Percentiles rank a stretch among this genome's conserved stretches.
phyloP scores from a whole-genome alignment of 1,140 invertebrate species.

The Anastatus disparis region DNA sequence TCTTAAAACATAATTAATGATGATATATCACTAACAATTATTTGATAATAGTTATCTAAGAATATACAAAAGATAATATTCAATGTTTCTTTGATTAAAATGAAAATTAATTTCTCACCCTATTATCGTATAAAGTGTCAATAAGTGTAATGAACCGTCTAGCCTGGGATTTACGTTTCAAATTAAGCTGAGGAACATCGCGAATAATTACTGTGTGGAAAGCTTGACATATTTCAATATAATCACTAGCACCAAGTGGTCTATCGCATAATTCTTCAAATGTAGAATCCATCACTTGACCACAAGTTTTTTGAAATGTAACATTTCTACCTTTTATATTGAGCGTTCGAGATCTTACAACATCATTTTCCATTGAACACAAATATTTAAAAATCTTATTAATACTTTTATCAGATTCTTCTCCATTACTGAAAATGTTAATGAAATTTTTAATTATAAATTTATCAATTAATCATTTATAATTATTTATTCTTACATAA shows the following conservation, averaged over 20 bases:
- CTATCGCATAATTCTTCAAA: constrained; percentile 93
- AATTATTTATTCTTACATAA: constrained; percentile 72
- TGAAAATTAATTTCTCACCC: constrained; percentile 68
- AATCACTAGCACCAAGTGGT: constrained; percentile 93
- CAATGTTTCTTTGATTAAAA: neutral
- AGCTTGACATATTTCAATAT: constrained; percentile 88
- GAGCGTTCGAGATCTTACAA: constrained; percentile 83
- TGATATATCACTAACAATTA: neutral
- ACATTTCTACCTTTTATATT: constrained; percentile 90
- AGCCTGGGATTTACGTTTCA: constrained; percentile 83
- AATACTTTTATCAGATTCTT: constrained; percentile 75
- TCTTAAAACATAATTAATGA: neutral
- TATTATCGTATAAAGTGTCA: constrained; percentile 96
- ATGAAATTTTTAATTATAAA: constrained; percentile 51
- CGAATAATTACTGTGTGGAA: constrained; percentile 96
- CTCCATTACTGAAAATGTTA: constrained; percentile 66
- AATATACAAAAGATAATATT: too few species aligned
- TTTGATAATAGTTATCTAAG: neutral
- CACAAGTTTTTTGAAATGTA: constrained; percentile 89
- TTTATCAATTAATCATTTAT: constrained; percentile 32
- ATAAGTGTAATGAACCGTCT: constrained; percentile 96
- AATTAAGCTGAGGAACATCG: constrained; percentile 86
- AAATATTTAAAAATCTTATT: constrained; percentile 91
- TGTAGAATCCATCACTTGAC: constrained; percentile 86
- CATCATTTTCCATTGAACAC: constrained; percentile 90